These are phyloP conservation scores for Aspidoscelis tigris DNA, from an alignment of 2,113 vertebrate species.

Conservation along the genomic window DNA sequence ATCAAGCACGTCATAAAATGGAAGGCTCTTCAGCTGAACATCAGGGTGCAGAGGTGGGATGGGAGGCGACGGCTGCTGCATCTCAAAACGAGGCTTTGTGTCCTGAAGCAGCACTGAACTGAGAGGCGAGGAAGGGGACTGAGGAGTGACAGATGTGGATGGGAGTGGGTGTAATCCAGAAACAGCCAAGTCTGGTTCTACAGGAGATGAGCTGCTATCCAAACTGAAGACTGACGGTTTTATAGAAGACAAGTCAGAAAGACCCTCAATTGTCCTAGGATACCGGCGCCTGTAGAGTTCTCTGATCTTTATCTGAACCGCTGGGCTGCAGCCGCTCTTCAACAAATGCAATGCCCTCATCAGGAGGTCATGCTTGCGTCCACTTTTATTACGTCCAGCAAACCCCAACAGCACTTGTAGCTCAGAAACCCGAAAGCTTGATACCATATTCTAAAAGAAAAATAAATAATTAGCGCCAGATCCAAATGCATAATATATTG, in stretches of 20 bases:
- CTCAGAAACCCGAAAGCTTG: slow-evolving; percentile 89
- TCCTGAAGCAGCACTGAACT: slow-evolving; percentile 79
- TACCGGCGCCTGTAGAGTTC: slow-evolving; percentile 85
- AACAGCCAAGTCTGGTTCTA: slow-evolving; percentile 74
- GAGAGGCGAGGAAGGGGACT: slow-evolving; percentile 75
- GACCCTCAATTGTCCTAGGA: slow-evolving; percentile 80
- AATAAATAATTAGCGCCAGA: not conserved
- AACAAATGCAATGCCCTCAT: slow-evolving; percentile 87
- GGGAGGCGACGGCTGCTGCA: slow-evolving; percentile 87
- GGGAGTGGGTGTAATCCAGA: slow-evolving; percentile 75
- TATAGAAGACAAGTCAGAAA: slow-evolving; percentile 74
- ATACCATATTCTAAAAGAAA: slow-evolving; percentile 86
- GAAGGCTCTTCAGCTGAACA: slow-evolving; percentile 91
- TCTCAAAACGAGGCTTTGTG: slow-evolving; percentile 85
- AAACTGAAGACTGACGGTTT: slow-evolving; percentile 72
- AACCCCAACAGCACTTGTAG: slow-evolving; percentile 89
- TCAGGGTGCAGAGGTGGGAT: slow-evolving; percentile 95
- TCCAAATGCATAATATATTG: not conserved
- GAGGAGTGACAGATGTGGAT: slow-evolving; percentile 74
- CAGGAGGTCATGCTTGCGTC: slow-evolving; percentile 88
- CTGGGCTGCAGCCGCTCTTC: slow-evolving; percentile 86
- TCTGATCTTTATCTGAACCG: slow-evolving; percentile 85
- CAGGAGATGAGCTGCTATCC: slow-evolving; percentile 72
- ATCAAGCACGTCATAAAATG: slow-evolving; percentile 95
- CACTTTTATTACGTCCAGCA: slow-evolving; percentile 88